Evolutionary conservation across 2,113 vertebrate species (phyloP), one percentile per base, ranked within the genome.

Genomic region (Microtus pennsylvanicus): DNA sequence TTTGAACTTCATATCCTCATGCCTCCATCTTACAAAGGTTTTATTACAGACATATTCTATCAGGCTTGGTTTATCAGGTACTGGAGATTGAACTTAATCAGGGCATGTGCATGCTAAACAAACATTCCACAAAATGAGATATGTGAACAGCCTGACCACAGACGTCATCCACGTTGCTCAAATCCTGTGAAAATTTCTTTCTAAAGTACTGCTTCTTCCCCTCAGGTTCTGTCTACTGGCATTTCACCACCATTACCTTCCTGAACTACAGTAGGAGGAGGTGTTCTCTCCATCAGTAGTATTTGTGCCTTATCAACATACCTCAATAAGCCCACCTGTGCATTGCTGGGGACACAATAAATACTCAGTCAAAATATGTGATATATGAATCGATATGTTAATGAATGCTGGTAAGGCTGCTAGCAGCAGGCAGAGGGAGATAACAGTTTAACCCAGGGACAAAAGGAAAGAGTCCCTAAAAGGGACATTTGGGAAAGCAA

Each of bases 401-500:
- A 90, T 87, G 45, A 93, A 93, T 75, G 22, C 1, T 88, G 8
- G 1, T 87, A 35, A 78, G 28, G 12, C 1, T 77, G 35, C 6
- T 16, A 52, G 58, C 26, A 96, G 28, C 14, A 86, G 35, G 4
- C 17, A 47, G 6, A 69, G 9, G 55, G 26, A 35, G 9, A 88
- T 78, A 75, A 75, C 16, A 65, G 17, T 90, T 93, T 26, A 67
- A 88, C 87, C 85, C 2, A 70, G 1, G 24, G 35, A 13, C 33
- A 88, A 89, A 93, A 52, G 13, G 26, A 69, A 90, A 90, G 72
- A 75, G 28, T 16, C 87, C 45, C 35, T 13, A 91, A 93, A 55
- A 24, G 33, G 38, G 33, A 77, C 5, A 30, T 74, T 61, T n/a
- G 10, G 22, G 22, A 38, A 90, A 69, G 90, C 33, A 95, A 94